Percentiles rank a stretch among this genome's conserved stretches.
These are phyloP conservation scores for Brienomyrus brachyistius DNA, from an alignment of 2,113 vertebrate species.

Conservation along the genomic window DNA sequence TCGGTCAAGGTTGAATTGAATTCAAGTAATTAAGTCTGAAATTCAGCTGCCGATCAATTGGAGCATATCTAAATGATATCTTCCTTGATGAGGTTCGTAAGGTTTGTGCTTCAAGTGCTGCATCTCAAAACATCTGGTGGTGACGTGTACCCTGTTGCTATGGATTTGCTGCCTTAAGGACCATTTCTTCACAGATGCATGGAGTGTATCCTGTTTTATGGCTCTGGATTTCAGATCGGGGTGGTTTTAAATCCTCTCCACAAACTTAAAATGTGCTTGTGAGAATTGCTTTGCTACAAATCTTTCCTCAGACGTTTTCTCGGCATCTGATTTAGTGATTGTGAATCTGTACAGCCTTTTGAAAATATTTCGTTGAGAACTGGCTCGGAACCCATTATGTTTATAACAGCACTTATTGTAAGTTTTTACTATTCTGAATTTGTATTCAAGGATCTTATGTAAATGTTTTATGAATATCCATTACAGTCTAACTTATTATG, in stretches of 20 bases:
- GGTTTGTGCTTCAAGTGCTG: neutral
- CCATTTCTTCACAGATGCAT: neutral
- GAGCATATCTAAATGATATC: neutral
- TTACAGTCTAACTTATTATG: neutral
- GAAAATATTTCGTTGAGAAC: neutral
- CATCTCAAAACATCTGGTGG: neutral
- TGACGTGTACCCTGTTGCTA: neutral
- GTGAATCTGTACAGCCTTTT: neutral
- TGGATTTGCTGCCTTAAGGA: neutral
- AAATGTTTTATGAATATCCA: neutral
- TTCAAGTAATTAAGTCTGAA: neutral
- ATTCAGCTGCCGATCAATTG: neutral
- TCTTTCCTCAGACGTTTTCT: neutral
- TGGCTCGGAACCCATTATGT: neutral
- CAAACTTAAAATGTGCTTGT: neutral
- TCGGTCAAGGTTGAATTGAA: neutral
- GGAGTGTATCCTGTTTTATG: neutral
- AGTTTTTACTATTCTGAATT: neutral
- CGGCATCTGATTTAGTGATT: neutral
- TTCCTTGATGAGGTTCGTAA: neutral
- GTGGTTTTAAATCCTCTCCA: neutral
- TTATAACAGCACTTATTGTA: neutral
- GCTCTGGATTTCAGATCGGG: neutral
- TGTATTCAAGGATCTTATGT: neutral
- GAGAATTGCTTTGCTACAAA: neutral